A percentile compares a stretch with the other conserved stretches of the same genome.
Conservation (phyloP, 2,888 invertebrate species). For the Diloba caeruleocephala region DNA sequence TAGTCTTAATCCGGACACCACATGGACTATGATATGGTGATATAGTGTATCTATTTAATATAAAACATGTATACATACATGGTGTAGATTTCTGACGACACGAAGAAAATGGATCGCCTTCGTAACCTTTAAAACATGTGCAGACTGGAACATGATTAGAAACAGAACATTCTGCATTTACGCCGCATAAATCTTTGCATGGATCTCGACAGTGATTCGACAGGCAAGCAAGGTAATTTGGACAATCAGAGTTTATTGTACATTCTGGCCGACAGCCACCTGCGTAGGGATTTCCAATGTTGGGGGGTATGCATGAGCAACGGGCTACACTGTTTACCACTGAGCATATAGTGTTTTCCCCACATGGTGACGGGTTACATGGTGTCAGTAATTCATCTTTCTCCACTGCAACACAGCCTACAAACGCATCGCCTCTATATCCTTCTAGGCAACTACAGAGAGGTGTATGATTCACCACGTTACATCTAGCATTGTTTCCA, state of each 20-base stretch:
- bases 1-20: too few species aligned
- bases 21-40: too few species aligned
- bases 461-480: slow-evolving; percentile 94
- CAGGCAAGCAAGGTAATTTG: slow-evolving; percentile 93
- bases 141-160: slow-evolving; percentile 95
- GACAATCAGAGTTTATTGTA: slow-evolving; percentile 94
- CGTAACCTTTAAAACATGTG: slow-evolving; percentile 92
- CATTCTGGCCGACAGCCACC: slow-evolving; percentile 96
- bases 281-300: slow-evolving; percentile 95
- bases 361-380: slow-evolving; percentile 95
- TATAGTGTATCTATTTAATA: neutral
- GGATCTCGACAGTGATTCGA: slow-evolving; percentile 96
- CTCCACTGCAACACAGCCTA: slow-evolving; percentile 91
- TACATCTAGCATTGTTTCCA: slow-evolving; percentile 94
- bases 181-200: slow-evolving; percentile 95
- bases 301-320: slow-evolving; percentile 96
- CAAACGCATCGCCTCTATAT: slow-evolving; percentile 95
- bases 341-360: slow-evolving; percentile 94
- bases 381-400: slow-evolving; percentile 87
- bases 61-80: slow-evolving; percentile 81
- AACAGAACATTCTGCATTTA: slow-evolving; percentile 94
- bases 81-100: slow-evolving; percentile 90
- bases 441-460: slow-evolving; percentile 94
- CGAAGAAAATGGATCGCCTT: slow-evolving; percentile 95
- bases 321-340: slow-evolving; percentile 91